These are phyloP conservation scores for Argyrosomus japonicus DNA, from an alignment of 2,113 vertebrate genomes.

Conservation along the genomic window DNA sequence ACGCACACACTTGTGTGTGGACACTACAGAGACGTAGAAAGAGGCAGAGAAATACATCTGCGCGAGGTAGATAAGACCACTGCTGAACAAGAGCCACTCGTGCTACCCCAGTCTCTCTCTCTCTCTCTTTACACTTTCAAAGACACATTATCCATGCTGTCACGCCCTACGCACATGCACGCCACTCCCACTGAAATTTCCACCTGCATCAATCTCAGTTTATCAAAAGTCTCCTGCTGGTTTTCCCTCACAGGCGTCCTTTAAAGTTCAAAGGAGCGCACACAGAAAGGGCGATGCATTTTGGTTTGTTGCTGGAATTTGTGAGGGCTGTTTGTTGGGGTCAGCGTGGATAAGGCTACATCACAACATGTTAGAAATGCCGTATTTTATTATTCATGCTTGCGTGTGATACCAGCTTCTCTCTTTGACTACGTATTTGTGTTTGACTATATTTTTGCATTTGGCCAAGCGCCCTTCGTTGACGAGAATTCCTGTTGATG, in stretches of 20 bases:
- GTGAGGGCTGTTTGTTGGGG: neutral
- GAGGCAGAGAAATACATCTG: constrained; percentile 69
- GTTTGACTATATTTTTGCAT: neutral
- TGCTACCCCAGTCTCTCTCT: neutral
- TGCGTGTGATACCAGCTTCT: neutral
- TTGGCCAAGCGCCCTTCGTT: neutral
- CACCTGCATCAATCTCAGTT: constrained; percentile 31
- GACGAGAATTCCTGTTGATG: constrained; percentile 33
- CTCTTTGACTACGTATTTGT: neutral
- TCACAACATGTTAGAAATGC: neutral
- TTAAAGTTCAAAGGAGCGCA: constrained; percentile 22
- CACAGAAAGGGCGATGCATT: neutral
- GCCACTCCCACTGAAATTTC: constrained; percentile 19
- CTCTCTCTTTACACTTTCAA: constrained; percentile 45
- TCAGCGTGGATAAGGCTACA: neutral
- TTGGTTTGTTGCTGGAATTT: neutral
- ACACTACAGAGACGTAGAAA: constrained; percentile 46
- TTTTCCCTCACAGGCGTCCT: neutral
- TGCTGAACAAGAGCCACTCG: constrained; percentile 47
- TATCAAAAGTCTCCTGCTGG: constrained; percentile 27
- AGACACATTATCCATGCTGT: constrained; percentile 9
- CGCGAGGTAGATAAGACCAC: constrained; percentile 75
- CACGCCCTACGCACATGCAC: constrained; percentile 16
- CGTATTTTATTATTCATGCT: constrained; percentile 6
- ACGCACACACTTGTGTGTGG: neutral